A percentile compares a stretch with the other conserved stretches of the same genome.
These are phyloP conservation scores for Tokudaia tokunoshimensis DNA, from an alignment of 2,797 vertebrate genomes.

Conservation along the genomic window DNA sequence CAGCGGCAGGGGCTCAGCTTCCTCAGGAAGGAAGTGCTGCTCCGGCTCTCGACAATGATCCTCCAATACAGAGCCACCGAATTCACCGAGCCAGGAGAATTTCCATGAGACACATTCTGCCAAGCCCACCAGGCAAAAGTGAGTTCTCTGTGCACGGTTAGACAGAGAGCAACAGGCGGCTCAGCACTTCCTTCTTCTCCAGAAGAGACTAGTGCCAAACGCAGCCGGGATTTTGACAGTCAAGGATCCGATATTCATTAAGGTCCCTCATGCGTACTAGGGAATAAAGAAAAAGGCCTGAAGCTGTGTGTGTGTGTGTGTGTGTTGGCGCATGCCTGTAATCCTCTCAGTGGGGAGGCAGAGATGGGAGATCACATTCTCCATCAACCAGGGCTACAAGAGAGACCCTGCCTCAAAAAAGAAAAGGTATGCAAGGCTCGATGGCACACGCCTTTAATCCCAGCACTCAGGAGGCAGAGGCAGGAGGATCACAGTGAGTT, in stretches of 20 bases:
- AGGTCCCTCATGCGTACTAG: not conserved
- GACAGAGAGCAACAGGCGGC: not conserved
- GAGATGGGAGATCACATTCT: not conserved
- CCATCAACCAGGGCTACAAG: not conserved
- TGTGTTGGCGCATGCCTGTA: not conserved
- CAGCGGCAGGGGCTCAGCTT: conserved; percentile 86
- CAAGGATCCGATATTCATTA: not conserved
- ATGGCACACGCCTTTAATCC: not conserved
- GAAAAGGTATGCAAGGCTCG: not conserved
- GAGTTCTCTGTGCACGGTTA: not conserved
- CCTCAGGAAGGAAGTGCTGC: conserved; percentile 89
- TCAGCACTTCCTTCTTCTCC: not conserved
- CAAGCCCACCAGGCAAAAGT: not conserved
- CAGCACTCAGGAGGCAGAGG: not conserved
- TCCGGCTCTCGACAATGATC: conserved; percentile 83
- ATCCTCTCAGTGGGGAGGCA: not conserved
- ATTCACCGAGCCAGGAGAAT: not conserved
- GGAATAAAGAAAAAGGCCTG: not conserved
- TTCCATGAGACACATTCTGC: conserved; percentile 42
- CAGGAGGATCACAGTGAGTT: not conserved
- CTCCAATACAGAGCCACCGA: conserved; percentile 31
- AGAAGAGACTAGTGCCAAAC: not conserved
- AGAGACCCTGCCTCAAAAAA: not conserved
- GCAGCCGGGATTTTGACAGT: not conserved
- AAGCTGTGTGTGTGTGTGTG: not conserved